Conservation (phyloP, 2,113 vertebrate species). For the Tachysurus fulvidraco region DNA sequence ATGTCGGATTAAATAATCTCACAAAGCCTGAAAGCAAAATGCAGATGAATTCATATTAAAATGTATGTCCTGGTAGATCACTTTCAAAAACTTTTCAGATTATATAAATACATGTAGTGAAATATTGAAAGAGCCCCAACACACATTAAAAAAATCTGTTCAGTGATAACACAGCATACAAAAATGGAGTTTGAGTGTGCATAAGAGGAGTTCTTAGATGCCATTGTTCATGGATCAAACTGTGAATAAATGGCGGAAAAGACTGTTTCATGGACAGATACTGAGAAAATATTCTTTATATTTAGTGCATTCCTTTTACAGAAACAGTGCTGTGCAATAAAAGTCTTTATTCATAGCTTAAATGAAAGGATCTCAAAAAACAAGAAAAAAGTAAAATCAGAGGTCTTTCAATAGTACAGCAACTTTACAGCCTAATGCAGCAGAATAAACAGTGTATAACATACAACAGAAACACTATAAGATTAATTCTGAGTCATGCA, state of each 20-base stretch:
- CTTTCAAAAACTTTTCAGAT: not conserved
- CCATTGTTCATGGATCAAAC: not conserved
- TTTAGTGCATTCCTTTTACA: slow-evolving; percentile 47
- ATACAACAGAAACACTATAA: slow-evolving; percentile 33
- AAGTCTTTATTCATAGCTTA: slow-evolving; percentile 44
- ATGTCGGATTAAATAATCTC: not conserved
- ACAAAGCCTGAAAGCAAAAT: not conserved
- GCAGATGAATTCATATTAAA: not conserved
- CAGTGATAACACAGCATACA: not conserved
- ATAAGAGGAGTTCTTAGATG: not conserved
- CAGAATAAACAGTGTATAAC: slow-evolving; percentile 43
- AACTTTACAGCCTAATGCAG: slow-evolving; percentile 34
- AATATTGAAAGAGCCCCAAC: not conserved
- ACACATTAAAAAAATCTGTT: not conserved
- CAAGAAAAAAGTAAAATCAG: slow-evolving; percentile 30
- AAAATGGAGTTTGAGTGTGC: not conserved
- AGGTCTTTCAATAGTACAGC: slow-evolving; percentile 28
- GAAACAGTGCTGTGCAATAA: slow-evolving; percentile 50
- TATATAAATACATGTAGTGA: not conserved
- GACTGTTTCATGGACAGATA: slow-evolving; percentile 37
- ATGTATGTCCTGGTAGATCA: not conserved
- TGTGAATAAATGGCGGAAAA: not conserved
- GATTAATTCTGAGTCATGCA: slow-evolving; percentile 45
- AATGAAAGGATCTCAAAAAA: slow-evolving; percentile 18
- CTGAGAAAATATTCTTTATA: slow-evolving; percentile 33